Evolutionary conservation across 2,797 vertebrate species (phyloP).

Genomic region (Spheniscus humboldti): DNA sequence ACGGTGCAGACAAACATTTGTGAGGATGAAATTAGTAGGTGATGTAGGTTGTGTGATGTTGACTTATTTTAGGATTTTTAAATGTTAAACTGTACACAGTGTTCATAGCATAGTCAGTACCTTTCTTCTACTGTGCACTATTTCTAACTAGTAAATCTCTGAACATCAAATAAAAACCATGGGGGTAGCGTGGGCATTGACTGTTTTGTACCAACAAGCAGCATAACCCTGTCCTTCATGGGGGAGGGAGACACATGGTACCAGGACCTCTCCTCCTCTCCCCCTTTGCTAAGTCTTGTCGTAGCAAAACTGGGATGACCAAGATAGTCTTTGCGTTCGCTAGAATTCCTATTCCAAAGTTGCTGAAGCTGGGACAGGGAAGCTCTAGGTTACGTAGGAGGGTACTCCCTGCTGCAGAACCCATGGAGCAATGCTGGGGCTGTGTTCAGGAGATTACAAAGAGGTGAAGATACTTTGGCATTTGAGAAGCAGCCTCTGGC

Average conservation of each 20-base stretch:
- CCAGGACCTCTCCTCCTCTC: background rate
- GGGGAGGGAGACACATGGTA: background rate
- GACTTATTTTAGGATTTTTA: background rate
- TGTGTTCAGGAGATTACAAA: background rate
- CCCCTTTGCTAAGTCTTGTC: background rate
- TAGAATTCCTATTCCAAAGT: background rate
- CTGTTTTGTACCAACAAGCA: background rate
- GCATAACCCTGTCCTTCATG: background rate
- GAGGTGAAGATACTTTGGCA: background rate
- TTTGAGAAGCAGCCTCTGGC: background rate
- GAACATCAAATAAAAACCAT: accelerated
- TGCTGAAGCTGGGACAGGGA: background rate
- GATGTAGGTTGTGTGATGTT: background rate
- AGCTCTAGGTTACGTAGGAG: accelerated
- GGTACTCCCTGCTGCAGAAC: background rate
- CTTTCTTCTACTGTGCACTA: background rate
- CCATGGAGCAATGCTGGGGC: background rate
- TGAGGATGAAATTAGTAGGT: background rate
- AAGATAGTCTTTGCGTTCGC: background rate
- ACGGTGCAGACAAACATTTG: background rate
- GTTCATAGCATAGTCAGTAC: background rate
- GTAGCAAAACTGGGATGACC: background rate
- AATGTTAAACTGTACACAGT: background rate
- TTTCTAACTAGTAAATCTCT: background rate
- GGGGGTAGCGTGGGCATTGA: background rate